These are phyloP conservation scores for Leptopilina clavipes DNA, from an alignment of 1,140 invertebrate species.

Conservation along the genomic window DNA sequence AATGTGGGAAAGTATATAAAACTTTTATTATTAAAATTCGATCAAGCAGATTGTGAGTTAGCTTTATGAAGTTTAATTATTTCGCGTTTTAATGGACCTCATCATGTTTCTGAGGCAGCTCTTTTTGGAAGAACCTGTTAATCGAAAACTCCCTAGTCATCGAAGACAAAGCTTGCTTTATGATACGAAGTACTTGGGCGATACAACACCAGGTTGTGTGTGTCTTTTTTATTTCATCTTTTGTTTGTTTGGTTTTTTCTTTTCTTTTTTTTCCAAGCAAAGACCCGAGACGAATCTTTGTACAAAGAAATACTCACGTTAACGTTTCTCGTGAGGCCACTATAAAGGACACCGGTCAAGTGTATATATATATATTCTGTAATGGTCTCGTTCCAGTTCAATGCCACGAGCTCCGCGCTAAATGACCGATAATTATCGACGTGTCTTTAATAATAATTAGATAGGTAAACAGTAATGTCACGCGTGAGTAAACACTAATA, in stretches of 20 bases:
- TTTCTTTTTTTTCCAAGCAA: background rate
- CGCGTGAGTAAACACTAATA: constrained; percentile 34
- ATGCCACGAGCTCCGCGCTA: constrained; percentile 11
- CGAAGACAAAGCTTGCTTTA: constrained; percentile 25
- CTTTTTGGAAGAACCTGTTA: constrained; percentile 23
- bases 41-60: constrained; percentile 5
- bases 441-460: constrained; percentile 30
- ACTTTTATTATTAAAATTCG: constrained; percentile 1
- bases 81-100: constrained; percentile 21
- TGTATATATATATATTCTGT: background rate
- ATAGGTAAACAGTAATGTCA: constrained; percentile 31
- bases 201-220: background rate
- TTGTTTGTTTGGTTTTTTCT: background rate
- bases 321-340: background rate
- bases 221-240: too few relatives aligned
- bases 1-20: background rate
- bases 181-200: background rate
- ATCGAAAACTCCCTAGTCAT: constrained; percentile 29
- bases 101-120: background rate
- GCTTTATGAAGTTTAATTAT: constrained; percentile 28
- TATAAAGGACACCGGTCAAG: constrained; percentile 14
- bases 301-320: constrained; percentile 21
- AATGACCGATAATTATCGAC: background rate
- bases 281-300: constrained; percentile 16
- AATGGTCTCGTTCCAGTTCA: constrained; percentile 8